phyloP scores from a whole-genome alignment of 2,113 vertebrate genomes.

The Panthera leo region DNA sequence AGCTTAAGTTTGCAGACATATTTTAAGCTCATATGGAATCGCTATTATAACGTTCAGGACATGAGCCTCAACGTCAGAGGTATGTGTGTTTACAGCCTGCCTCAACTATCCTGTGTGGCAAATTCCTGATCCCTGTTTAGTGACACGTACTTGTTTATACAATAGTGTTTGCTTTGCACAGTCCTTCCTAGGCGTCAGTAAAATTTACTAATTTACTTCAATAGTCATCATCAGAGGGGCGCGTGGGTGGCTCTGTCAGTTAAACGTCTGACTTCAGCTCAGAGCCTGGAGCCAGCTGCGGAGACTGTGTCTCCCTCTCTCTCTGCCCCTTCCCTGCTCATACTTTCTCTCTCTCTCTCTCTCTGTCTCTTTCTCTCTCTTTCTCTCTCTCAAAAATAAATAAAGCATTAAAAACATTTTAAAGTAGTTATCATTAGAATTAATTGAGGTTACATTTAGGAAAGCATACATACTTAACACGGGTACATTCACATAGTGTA shows the following conservation, averaged over 20 bases:
- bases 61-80: rapidly evolving
- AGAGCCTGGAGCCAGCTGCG: too few relatives aligned
- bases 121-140: not conserved
- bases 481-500: not conserved
- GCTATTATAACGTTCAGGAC: not conserved
- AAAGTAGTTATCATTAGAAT: not conserved
- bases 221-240: not conserved
- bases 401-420: too few relatives aligned
- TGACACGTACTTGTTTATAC: not conserved
- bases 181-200: not conserved
- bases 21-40: not conserved
- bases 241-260: too few relatives aligned
- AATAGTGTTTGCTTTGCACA: not conserved
- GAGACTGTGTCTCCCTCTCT: too few relatives aligned
- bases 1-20: not conserved
- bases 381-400: too few relatives aligned
- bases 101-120: not conserved
- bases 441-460: not conserved
- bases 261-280: too few relatives aligned
- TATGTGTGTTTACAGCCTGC: not conserved
- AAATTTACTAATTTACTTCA: not conserved
- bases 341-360: too few relatives aligned
- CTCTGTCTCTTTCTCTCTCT: too few relatives aligned
- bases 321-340: too few relatives aligned
- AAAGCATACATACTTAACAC: not conserved